Evolutionary conservation across 2,113 vertebrate species (phyloP).

Genomic region (Gavia stellata): DNA sequence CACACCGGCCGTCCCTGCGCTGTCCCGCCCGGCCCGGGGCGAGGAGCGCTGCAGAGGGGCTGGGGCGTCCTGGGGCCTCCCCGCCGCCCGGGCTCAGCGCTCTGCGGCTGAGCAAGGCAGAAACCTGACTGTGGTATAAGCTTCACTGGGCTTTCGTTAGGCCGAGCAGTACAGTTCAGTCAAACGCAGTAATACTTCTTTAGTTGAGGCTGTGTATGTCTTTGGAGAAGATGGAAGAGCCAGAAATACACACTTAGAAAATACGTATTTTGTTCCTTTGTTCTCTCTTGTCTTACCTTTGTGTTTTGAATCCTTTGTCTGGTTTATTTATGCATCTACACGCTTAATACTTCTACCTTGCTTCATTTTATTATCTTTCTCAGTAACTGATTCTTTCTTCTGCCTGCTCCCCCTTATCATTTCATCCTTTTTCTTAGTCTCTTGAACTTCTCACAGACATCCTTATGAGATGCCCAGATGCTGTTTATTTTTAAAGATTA

Average conservation of each 20-base stretch:
- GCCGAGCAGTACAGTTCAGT: rapidly evolving
- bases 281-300: neutral
- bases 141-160: rapidly evolving
- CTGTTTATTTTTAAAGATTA: neutral
- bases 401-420: neutral
- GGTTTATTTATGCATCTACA: neutral
- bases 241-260: neutral
- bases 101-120: neutral
- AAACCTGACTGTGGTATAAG: rapidly evolving
- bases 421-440: neutral
- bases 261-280: neutral
- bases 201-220: neutral
- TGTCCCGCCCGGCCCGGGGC: neutral
- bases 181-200: rapidly evolving
- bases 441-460: neutral
- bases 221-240: neutral
- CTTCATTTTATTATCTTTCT: neutral
- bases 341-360: neutral
- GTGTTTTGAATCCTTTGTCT: neutral
- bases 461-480: neutral
- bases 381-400: neutral
- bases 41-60: neutral
- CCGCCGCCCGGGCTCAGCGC: neutral
- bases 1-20: neutral
- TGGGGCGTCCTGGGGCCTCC: neutral